phyloP scores from a whole-genome alignment of 2,113 vertebrate species.

The Cynopterus brachyotis region DNA sequence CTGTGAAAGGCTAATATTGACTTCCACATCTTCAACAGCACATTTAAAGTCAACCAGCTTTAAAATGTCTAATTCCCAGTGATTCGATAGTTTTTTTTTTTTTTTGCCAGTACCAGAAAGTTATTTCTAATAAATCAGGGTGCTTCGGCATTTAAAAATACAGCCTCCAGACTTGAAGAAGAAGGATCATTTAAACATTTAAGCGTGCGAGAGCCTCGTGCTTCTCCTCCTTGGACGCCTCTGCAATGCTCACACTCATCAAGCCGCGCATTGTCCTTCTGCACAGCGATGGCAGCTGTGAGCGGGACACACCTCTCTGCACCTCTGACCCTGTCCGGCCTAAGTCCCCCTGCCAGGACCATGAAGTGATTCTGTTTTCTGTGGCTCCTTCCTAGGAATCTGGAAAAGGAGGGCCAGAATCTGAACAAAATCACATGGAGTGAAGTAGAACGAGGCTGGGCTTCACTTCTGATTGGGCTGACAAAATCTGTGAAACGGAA shows the following conservation, averaged over 20 bases:
- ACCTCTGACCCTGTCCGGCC: neutral
- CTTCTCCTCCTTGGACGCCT: conserved; percentile 47
- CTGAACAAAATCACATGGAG: conserved; percentile 40
- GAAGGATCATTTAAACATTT: conserved; percentile 61
- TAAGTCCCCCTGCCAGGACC: neutral
- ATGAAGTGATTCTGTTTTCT: conserved; percentile 15
- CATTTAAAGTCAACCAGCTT: conserved; percentile 76
- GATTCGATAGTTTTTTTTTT: conserved; percentile 52
- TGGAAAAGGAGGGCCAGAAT: neutral
- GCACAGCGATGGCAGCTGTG: neutral
- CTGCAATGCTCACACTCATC: neutral
- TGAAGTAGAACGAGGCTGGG: neutral
- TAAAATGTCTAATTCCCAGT: conserved; percentile 75
- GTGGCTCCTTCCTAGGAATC: conserved; percentile 10
- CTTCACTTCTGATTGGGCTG: neutral
- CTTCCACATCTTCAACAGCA: conserved; percentile 69
- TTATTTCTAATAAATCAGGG: conserved; percentile 75
- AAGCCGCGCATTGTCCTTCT: neutral
- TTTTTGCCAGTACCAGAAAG: conserved; percentile 65
- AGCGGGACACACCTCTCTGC: neutral
- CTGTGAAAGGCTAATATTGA: conserved; percentile 72
- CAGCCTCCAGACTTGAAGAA: conserved; percentile 45
- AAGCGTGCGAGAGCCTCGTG: neutral
- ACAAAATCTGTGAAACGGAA: conserved; percentile 34
- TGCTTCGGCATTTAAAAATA: conserved; percentile 67